Evolutionary conservation across 2,113 vertebrate genomes (phyloP), one percentile per base, ranked within the genome.

Genomic region (Strigops habroptila): DNA sequence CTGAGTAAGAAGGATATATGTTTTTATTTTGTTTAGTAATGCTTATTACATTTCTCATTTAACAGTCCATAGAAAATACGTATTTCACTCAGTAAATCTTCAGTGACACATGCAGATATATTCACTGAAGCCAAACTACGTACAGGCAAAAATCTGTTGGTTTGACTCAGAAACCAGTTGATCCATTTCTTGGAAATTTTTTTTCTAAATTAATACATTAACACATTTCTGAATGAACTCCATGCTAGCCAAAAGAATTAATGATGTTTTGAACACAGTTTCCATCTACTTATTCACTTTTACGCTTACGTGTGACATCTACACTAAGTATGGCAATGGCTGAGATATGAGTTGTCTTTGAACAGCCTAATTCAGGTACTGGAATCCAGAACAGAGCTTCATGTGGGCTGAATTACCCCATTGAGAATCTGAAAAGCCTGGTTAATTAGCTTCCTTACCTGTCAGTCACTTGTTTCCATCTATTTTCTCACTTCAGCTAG

Each of bases 391-490:
- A 27, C 46, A 91, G 64, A 90, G 82, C 64, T 95, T 90, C 60
- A 67, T 91, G 88, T 96, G 55, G 80, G 80, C 86, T 97, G 91
- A 93, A 96, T 88, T 95, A 93, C 55, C 30, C 80, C 83, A 88
- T 0, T 86, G 73, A 94, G 76, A 67, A 86, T 88, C 73, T 93
- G 80, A 92, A 93, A 88, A 94, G 33, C 68, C 23, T 94, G 16
- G 23, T 68, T 96, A 97, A 94, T 95, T 95, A 92, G 64, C 88
- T 93, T 92, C 91, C 80, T 86, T 92, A 77, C 64, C 73, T 96
- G 94, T 95, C 92, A 97, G 37, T 96, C 94, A 91, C 73, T 89
- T 71, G 17, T 86, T 97, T 93, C 88, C 25, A 86, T 63, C 91
- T 90, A 57, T 95, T 96, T 96, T 93, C 62, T 86, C 62, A 88